Percentiles rank a stretch among this genome's conserved stretches.
Conservation (phyloP, 1,140 invertebrate genomes). For the Chionoecetes opilio region DNA sequence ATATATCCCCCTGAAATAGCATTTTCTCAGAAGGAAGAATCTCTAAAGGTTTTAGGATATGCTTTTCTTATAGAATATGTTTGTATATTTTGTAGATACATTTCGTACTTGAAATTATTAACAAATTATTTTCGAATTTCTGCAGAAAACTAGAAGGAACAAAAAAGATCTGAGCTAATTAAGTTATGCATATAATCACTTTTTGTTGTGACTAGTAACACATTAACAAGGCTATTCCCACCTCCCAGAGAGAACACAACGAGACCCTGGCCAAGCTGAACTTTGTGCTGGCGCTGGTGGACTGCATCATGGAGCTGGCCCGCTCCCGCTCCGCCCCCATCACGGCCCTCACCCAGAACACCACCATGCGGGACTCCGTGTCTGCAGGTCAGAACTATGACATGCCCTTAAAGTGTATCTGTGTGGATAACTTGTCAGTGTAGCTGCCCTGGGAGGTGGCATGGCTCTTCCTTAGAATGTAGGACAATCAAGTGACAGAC, state of each 20-base stretch:
- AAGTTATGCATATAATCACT: not conserved
- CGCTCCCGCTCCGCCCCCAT: constrained; percentile 81
- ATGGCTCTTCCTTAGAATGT: no score
- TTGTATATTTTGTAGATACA: no score
- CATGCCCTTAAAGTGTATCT: not conserved
- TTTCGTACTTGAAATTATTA: no score
- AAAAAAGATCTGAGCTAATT: not conserved
- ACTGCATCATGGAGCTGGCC: constrained; percentile 95
- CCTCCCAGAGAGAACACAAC: constrained; percentile 92
- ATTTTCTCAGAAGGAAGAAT: no score
- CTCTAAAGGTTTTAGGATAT: no score
- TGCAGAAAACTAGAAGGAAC: no score
- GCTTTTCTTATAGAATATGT: no score
- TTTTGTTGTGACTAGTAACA: not conserved
- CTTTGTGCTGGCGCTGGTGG: constrained; percentile 95
- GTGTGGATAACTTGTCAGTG: no score
- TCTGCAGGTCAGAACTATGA: constrained; percentile 58
- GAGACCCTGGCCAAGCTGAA: constrained; percentile 96
- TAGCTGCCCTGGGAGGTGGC: no score
- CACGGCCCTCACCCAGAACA: constrained; percentile 61
- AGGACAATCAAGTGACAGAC: no score
- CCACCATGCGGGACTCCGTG: constrained; percentile 73
- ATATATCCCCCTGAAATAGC: no score
- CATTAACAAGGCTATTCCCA: constrained; percentile 54
- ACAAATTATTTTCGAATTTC: no score